These are phyloP conservation scores for Cryptomyrus ogoouensis DNA, from an alignment of 2,113 vertebrate species.

Conservation along the genomic window DNA sequence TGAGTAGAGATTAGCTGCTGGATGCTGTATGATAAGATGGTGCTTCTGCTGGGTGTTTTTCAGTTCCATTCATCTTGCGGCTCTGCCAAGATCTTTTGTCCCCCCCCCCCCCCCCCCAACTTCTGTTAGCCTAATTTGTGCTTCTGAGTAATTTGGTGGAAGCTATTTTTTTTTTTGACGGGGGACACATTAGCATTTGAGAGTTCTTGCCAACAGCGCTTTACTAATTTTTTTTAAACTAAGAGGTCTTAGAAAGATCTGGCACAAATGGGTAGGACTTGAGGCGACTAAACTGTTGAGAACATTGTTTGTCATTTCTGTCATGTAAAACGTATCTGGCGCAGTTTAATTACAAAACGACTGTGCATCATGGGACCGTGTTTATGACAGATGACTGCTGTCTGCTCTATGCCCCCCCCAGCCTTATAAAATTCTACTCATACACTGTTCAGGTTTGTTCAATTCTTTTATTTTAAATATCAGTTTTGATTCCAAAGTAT, in stretches of 20 bases:
- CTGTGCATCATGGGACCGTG: background rate
- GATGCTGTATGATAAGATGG: constrained; percentile 4
- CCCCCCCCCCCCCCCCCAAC: background rate
- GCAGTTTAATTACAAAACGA: background rate
- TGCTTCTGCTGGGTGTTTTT: background rate
- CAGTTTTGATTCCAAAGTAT: background rate
- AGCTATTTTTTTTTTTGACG: background rate
- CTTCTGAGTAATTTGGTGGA: background rate
- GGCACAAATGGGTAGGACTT: background rate
- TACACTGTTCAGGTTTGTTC: background rate
- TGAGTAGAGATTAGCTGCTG: background rate
- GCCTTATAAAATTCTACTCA: background rate
- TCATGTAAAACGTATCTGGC: background rate
- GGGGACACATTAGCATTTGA: background rate
- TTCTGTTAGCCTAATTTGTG: constrained; percentile 1
- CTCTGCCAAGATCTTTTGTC: background rate
- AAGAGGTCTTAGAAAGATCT: background rate
- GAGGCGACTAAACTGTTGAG: background rate
- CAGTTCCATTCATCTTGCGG: background rate
- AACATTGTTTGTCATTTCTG: background rate
- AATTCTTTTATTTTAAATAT: constrained; percentile 26
- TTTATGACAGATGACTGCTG: background rate
- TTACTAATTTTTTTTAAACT: background rate
- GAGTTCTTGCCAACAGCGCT: background rate
- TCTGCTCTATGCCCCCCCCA: no score